Conservation (phyloP, 2,113 vertebrate species). For the Castor canadensis region DNA sequence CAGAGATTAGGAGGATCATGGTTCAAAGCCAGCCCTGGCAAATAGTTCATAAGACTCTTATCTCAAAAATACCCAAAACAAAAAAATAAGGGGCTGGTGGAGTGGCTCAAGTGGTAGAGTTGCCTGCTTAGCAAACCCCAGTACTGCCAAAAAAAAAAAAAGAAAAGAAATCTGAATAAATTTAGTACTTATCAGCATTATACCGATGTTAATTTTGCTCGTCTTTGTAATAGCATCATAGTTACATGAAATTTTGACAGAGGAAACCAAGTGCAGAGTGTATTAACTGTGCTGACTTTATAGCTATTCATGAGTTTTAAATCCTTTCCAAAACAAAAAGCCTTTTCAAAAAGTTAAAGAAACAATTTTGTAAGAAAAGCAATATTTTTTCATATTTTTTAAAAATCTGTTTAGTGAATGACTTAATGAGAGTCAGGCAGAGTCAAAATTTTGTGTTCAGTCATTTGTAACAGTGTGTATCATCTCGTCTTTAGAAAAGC, state of each 20-base stretch:
- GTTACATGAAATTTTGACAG: background rate
- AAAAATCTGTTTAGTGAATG: background rate
- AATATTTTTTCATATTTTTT: background rate
- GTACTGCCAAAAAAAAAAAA: no score
- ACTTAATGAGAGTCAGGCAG: background rate
- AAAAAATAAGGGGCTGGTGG: no score
- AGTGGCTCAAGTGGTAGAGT: no score
- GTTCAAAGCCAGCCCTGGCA: no score
- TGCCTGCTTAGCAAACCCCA: no score
- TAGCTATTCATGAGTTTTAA: background rate
- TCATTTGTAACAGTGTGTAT: background rate
- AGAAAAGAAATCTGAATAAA: background rate
- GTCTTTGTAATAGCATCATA: background rate
- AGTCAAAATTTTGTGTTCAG: background rate
- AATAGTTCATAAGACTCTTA: no score
- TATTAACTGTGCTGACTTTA: background rate
- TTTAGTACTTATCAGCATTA: background rate
- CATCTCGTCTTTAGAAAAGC: background rate
- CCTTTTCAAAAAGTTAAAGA: background rate
- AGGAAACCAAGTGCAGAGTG: background rate
- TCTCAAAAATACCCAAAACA: no score
- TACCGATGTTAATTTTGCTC: background rate
- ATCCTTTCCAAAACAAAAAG: background rate
- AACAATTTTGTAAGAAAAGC: background rate
- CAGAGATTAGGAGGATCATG: no score